Evolutionary conservation across 2,888 invertebrate genomes (phyloP).

Genomic region (Sarcophaga variegata): DNA sequence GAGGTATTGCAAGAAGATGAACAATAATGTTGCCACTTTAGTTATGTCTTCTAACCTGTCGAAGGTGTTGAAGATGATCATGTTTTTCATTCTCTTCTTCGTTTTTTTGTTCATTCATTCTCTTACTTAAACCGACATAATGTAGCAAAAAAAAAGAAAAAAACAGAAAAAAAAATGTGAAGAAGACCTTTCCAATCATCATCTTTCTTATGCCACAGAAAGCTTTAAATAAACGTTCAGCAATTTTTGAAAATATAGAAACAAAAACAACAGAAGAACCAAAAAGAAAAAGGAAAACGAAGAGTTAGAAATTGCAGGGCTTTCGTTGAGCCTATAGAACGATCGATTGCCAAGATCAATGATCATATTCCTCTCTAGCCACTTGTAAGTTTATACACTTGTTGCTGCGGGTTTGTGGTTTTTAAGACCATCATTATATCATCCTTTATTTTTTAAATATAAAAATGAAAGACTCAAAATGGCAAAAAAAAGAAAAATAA

Average conservation of each 20-base stretch:
- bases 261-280: neutral
- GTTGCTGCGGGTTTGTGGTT: conserved; percentile 80
- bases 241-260: conserved; percentile 10
- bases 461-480: neutral
- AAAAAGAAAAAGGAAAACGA: neutral
- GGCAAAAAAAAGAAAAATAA: too few relatives aligned
- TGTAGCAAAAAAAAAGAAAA: neutral
- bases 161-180: conserved; percentile 12
- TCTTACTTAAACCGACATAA: conserved; percentile 58
- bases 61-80: conserved; percentile 82
- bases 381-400: conserved; percentile 78
- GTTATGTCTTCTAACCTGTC: conserved; percentile 80
- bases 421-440: conserved; percentile 63
- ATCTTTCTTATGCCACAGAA: conserved; percentile 36
- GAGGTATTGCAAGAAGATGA: conserved; percentile 69
- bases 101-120: conserved; percentile 15
- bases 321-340: conserved; percentile 35
- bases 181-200: conserved; percentile 67
- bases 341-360: conserved; percentile 79
- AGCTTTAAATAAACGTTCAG: conserved; percentile 37
- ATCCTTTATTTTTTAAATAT: conserved; percentile 37
- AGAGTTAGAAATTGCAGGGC: conserved; percentile 5
- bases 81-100: conserved; percentile 72
- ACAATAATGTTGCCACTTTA: conserved; percentile 80
- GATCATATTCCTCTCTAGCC: conserved; percentile 73